A percentile compares a stretch with the other conserved stretches of the same genome.
Conservation (phyloP, 2,888 invertebrate genomes). For the Chalcis sispes region DNA sequence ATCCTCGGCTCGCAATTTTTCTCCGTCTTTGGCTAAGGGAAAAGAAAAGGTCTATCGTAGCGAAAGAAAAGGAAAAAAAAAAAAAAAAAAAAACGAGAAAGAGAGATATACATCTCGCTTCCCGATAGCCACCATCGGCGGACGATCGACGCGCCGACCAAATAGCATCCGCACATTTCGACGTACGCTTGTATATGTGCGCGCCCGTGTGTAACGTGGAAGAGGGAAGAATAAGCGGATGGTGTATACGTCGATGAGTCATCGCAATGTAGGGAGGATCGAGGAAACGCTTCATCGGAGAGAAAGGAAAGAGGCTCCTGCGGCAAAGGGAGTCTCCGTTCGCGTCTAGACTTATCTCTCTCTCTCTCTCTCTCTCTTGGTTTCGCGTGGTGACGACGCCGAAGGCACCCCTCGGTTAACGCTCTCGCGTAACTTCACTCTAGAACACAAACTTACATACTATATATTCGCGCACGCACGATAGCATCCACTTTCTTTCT, state of each 20-base stretch:
- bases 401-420: conserved; percentile 21
- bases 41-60: no score
- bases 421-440: conserved; percentile 15
- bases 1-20: no score
- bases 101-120: no score
- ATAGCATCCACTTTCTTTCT: background rate
- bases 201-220: background rate
- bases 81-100: no score
- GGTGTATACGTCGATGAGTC: conserved; percentile 2
- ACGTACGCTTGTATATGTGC: no score
- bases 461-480: background rate
- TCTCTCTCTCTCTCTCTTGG: no score
- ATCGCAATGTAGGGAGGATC: background rate
- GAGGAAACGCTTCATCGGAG: conserved; percentile 25
- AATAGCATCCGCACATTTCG: no score
- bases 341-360: conserved; percentile 22
- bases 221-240: background rate
- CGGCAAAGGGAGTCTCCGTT: background rate
- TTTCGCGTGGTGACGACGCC: background rate
- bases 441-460: background rate
- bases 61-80: no score
- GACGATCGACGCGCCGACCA: no score
- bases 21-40: no score
- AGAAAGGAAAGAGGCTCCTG: background rate
- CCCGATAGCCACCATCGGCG: no score